Evolutionary conservation across 2,888 invertebrate species (phyloP), one percentile per base, ranked within the genome.

Genomic region (Muscina levida): DNA sequence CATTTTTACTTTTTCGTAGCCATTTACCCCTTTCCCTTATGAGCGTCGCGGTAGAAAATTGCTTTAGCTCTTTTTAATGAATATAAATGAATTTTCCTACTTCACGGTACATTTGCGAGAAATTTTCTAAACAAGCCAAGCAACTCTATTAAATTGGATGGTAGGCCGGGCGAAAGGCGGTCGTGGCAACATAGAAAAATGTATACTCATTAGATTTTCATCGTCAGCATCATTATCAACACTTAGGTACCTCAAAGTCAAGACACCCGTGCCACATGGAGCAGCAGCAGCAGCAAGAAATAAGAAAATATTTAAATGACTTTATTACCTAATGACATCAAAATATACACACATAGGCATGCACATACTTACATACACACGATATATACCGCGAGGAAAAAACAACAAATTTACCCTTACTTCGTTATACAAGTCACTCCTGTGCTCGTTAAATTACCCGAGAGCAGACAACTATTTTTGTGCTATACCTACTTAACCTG

Each of bases 301-400:
- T 56, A 4, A 22, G 57, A 44, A 72, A 72, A 59, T 72, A 72
- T 72, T 72, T 72, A 72, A 72, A 72, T 48, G 37, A 72, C 72
- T 72, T 72, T 72, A 72, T 72, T 62, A 72, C 62, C 72, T 62
- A 72, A 72, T 72, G 44, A 72, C 72, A 62, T 31, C 31, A 31
- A 31, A 5, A 31, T 19, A 46, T 31, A 31, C 46, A 57, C 17
- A n/a, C 24, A 62, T 26, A 42, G 13, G n/a, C 24, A 51, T 26
- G 24, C 19, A 51, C 3, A 2, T 22, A 19, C 48, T 48, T n/a
- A n/a, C 3, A 8, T 31, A 31, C 8, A 31, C 31, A 31, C 31
- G 4, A 31, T n/a, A 31, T 31, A 31, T 8, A 31, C 31, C 31
- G 31, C 31, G 3, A 31, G 31, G 8, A 31, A 31, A 31, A 31